These are phyloP conservation scores for Flexamia atlantica DNA, from an alignment of 2,888 invertebrate species.

Conservation along the genomic window DNA sequence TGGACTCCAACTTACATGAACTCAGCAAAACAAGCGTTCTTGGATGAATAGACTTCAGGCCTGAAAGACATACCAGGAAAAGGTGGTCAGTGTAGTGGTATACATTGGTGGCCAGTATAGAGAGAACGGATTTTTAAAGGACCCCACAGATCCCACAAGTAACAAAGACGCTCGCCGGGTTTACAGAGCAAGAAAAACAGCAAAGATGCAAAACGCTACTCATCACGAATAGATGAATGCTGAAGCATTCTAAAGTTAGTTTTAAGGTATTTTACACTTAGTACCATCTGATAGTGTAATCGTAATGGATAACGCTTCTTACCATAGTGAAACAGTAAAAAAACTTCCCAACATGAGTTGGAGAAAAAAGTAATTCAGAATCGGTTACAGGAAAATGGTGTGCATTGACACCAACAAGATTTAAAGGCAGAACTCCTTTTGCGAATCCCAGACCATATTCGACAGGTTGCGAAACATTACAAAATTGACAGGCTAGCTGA, in stretches of 20 bases:
- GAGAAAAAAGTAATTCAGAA: conserved; percentile 30
- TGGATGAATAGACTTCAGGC: not conserved
- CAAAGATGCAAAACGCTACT: not conserved
- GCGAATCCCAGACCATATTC: not conserved
- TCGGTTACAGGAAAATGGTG: conserved; percentile 10
- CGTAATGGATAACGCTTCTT: not conserved
- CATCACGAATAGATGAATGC: conserved; percentile 19
- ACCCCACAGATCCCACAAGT: not conserved
- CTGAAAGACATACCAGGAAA: not conserved
- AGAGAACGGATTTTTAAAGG: conserved; percentile 4
- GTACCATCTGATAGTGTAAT: not conserved
- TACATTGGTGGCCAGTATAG: not conserved
- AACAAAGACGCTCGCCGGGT: not conserved
- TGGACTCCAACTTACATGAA: not conserved
- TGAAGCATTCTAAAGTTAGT: not conserved
- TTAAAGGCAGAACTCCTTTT: conserved; percentile 25
- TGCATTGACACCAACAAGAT: not conserved
- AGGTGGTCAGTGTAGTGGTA: not conserved
- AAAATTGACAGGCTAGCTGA: not conserved
- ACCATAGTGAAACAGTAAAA: conserved; percentile 15
- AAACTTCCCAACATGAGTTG: not conserved
- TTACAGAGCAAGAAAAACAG: conserved; percentile 5
- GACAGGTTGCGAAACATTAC: not conserved
- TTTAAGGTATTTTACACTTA: not conserved
- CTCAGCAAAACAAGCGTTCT: not conserved